Evolutionary conservation across 2,797 vertebrate genomes (phyloP).

Genomic region (Distichodus sexfasciatus): DNA sequence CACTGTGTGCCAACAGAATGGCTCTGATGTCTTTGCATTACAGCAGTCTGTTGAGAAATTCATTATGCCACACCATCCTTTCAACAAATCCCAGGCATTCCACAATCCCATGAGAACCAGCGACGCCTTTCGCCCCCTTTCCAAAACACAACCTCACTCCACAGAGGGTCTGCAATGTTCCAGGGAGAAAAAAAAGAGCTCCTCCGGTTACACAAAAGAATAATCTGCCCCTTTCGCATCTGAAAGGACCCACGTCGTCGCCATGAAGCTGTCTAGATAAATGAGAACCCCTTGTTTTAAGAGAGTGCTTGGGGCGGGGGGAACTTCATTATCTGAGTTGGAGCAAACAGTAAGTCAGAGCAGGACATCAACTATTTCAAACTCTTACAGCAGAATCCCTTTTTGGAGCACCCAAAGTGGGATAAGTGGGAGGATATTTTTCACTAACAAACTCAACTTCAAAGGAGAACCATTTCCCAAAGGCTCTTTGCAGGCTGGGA

Average conservation of each 20-base stretch:
- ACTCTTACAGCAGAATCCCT: constrained; percentile 9
- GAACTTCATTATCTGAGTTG: constrained; percentile 15
- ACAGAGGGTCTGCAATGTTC: constrained; percentile 9
- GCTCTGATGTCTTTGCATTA: constrained; percentile 18
- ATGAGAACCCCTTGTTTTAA: constrained; percentile 19
- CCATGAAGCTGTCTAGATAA: constrained; percentile 36
- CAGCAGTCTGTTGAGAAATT: constrained; percentile 35
- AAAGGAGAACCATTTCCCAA: constrained; percentile 19
- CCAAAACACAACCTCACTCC: constrained; percentile 10
- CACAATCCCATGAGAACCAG: constrained; percentile 39
- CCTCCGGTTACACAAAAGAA: constrained; percentile 24
- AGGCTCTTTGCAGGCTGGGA: constrained; percentile 12
- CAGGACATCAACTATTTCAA: constrained; percentile 24
- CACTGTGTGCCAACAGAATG: constrained; percentile 17
- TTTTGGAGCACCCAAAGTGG: constrained; percentile 5
- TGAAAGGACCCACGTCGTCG: constrained; percentile 18
- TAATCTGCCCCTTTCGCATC: constrained; percentile 16
- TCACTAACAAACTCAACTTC: constrained; percentile 28
- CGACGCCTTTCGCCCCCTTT: constrained; percentile 6
- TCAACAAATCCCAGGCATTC: constrained; percentile 35
- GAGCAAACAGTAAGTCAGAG: constrained; percentile 5
- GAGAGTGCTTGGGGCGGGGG: background rate
- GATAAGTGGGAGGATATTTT: constrained; percentile 12
- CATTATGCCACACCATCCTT: constrained; percentile 31
- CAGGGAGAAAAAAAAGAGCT: background rate